phyloP scores from a whole-genome alignment of 2,888 invertebrate species.

The Steinernema hermaphroditum region DNA sequence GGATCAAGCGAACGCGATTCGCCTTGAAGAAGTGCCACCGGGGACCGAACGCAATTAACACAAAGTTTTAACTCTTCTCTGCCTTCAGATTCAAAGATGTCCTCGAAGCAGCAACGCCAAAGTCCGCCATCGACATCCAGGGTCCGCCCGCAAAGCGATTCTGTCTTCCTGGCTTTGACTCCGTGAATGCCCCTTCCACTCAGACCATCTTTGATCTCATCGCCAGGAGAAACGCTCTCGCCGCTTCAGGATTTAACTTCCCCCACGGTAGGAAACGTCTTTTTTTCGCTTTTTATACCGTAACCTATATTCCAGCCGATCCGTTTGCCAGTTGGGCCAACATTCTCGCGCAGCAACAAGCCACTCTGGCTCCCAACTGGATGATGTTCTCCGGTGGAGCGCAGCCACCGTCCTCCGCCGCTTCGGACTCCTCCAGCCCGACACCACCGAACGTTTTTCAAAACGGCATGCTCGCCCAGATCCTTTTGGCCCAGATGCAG shows the following conservation, averaged over 20 bases:
- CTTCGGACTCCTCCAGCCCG: neutral
- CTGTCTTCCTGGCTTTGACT: neutral
- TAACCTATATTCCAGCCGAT: slow-evolving; percentile 4
- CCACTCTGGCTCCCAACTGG: neutral
- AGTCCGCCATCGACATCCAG: neutral
- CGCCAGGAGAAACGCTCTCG: neutral
- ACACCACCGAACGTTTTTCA: neutral
- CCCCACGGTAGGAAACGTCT: neutral
- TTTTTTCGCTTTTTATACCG: neutral
- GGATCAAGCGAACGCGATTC: neutral
- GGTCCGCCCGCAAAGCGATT: slow-evolving; percentile 10
- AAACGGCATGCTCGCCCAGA: slow-evolving; percentile 1
- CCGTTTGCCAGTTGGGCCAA: slow-evolving; percentile 11
- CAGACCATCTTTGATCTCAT: neutral
- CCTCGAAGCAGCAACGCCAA: neutral
- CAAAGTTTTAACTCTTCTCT: neutral
- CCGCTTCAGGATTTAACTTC: slow-evolving; percentile 2
- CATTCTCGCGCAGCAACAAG: neutral
- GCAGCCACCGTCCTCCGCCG: neutral
- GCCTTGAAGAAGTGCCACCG: neutral
- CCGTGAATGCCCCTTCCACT: neutral
- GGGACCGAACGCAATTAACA: neutral
- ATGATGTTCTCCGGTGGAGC: slow-evolving; percentile 1
- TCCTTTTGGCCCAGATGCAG: slow-evolving; percentile 14
- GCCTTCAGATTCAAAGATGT: slow-evolving; percentile 6